phyloP scores from a whole-genome alignment of 2,113 vertebrate species.

The Electrona antarctica region DNA sequence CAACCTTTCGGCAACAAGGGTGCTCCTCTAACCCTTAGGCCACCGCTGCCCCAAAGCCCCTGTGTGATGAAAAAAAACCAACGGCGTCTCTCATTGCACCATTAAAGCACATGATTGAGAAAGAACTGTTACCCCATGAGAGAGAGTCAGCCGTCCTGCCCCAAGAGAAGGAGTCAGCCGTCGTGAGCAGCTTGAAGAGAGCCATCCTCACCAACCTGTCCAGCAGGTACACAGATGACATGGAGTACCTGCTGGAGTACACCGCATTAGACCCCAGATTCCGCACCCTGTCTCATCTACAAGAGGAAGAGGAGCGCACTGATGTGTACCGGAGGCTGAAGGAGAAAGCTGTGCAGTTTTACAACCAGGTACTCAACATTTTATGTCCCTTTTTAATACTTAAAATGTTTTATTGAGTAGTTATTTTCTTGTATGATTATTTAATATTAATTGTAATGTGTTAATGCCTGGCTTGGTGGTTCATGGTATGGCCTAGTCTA shows the following conservation, averaged over 20 bases:
- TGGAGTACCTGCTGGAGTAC: slow-evolving; percentile 11
- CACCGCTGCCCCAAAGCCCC: too few relatives aligned
- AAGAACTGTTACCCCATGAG: slow-evolving; percentile 24
- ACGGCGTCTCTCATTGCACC: slow-evolving; percentile 13
- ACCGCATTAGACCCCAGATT: slow-evolving; percentile 27
- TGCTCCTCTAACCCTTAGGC: too few relatives aligned
- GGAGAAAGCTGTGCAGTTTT: slow-evolving; percentile 17
- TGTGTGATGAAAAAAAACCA: slow-evolving; percentile 15
- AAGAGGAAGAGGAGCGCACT: slow-evolving; percentile 5
- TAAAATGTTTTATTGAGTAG: slow-evolving; percentile 6
- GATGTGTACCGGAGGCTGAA: slow-evolving; percentile 10
- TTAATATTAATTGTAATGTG: too few relatives aligned
- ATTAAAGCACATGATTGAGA: slow-evolving; percentile 16
- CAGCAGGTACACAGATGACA: slow-evolving; percentile 18
- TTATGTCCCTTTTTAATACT: slow-evolving; percentile 2
- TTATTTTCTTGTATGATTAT: too few relatives aligned
- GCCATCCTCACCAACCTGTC: slow-evolving; percentile 22
- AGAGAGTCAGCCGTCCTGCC: too few relatives aligned
- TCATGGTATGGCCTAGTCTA: too few relatives aligned
- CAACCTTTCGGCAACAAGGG: too few relatives aligned
- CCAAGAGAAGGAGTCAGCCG: slow-evolving; percentile 16
- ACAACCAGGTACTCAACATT: slow-evolving; percentile 11
- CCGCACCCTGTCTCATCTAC: slow-evolving; percentile 20
- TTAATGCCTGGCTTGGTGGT: slow-evolving; percentile 6
- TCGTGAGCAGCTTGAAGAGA: slow-evolving; percentile 32